Conservation (phyloP, 2,113 vertebrate genomes). For the Anguilla rostrata region DNA sequence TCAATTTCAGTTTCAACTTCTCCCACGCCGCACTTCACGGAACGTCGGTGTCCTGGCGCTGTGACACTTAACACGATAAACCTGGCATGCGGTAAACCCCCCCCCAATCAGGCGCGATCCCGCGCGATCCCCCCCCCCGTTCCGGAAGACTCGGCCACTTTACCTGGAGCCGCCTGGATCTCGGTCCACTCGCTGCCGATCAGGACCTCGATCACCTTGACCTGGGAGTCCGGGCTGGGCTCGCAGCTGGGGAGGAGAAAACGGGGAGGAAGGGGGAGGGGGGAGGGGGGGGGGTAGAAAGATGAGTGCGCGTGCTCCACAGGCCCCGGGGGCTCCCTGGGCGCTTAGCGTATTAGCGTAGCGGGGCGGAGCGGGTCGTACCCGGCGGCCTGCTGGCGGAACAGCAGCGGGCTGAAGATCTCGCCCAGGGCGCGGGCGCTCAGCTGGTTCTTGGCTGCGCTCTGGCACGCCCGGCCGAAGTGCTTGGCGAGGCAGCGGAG, state of each 20-base stretch:
- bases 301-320: neutral
- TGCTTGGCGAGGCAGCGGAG: slow-evolving; percentile 91
- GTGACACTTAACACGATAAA: neutral
- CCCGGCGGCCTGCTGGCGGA: slow-evolving; percentile 83
- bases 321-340: neutral
- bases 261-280: no score
- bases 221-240: slow-evolving; percentile 79
- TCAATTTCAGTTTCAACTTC: no score
- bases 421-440: slow-evolving; percentile 81
- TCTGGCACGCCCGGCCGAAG: slow-evolving; percentile 84
- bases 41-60: no score
- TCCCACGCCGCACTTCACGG: neutral
- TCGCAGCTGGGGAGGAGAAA: slow-evolving; percentile 77
- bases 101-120: neutral
- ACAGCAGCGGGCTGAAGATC: slow-evolving; percentile 90
- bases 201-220: slow-evolving; percentile 87
- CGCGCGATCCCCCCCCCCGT: neutral
- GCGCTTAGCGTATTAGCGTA: neutral
- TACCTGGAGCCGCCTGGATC: slow-evolving; percentile 90
- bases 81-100: neutral
- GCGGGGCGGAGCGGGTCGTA: slow-evolving; percentile 52
- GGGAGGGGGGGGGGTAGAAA: neutral
- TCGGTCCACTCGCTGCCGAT: slow-evolving; percentile 89
- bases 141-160: neutral
- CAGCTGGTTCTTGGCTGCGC: slow-evolving; percentile 81